Conservation (phyloP, 2,113 vertebrate species). For the Calyptommatus sinebrachiatus region DNA sequence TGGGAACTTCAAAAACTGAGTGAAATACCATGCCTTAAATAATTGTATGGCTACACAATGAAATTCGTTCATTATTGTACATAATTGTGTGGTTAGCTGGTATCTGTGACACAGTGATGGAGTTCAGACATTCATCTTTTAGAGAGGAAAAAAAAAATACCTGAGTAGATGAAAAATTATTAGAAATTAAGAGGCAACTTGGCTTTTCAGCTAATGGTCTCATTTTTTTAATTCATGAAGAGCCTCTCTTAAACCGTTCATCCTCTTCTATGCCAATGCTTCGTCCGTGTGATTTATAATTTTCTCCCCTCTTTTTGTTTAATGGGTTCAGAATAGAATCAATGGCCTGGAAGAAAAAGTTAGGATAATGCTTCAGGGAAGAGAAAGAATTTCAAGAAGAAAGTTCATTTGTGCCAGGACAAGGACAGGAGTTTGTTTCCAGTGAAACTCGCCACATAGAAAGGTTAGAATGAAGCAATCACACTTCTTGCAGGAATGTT, state of each 20-base stretch:
- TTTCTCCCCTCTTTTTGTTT: slow-evolving; percentile 6
- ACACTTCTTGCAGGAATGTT: too few species aligned
- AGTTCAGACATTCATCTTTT: slow-evolving; percentile 39
- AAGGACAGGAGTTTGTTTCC: not conserved
- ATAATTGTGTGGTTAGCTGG: not conserved
- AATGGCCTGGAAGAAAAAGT: slow-evolving; percentile 53
- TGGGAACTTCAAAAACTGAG: not conserved
- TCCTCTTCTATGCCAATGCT: slow-evolving; percentile 38
- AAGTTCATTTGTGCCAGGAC: slow-evolving; percentile 5
- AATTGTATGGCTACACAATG: not conserved
- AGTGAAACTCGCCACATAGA: not conserved
- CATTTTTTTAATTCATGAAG: slow-evolving; percentile 49
- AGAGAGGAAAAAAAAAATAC: not conserved
- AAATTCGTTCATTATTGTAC: slow-evolving; percentile 27
- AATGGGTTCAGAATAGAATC: slow-evolving; percentile 53
- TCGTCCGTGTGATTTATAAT: slow-evolving; percentile 59
- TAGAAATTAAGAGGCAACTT: slow-evolving; percentile 43
- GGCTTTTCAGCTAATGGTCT: slow-evolving; percentile 42
- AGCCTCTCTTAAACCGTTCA: slow-evolving; percentile 43
- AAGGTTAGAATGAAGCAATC: too few species aligned
- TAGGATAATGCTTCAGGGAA: slow-evolving; percentile 54
- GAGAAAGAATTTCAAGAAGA: slow-evolving; percentile 37
- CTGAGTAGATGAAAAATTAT: slow-evolving; percentile 46
- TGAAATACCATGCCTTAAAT: not conserved
- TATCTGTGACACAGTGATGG: slow-evolving; percentile 18